Conservation (phyloP, 2,797 vertebrate genomes). For the Myotis myotis region DNA sequence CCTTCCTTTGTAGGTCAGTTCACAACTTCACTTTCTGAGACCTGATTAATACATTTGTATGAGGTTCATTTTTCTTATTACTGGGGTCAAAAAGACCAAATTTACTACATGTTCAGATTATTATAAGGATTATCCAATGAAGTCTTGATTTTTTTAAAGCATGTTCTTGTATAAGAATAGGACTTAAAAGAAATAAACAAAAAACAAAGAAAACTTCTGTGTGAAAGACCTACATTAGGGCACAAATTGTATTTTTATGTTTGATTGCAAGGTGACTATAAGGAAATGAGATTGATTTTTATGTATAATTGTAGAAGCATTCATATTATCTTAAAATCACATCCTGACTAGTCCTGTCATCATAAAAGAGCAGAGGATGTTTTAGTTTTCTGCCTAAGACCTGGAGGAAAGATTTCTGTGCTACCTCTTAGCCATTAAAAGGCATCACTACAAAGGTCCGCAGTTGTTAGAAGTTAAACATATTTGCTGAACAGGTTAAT, state of each 20-base stretch:
- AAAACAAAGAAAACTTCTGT: background rate
- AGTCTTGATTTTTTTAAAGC: background rate
- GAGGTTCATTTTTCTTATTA: background rate
- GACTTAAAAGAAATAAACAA: background rate
- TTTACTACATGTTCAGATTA: background rate
- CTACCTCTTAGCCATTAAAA: background rate
- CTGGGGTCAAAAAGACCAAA: background rate
- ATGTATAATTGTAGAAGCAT: background rate
- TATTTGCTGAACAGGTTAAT: background rate
- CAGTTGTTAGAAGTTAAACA: background rate
- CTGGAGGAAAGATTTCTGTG: background rate
- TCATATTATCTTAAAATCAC: background rate
- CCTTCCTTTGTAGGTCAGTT: background rate
- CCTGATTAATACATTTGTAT: background rate
- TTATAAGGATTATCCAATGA: background rate
- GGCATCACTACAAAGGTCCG: background rate
- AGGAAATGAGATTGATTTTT: background rate
- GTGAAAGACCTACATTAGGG: background rate
- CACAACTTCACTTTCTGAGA: background rate
- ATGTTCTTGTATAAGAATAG: background rate
- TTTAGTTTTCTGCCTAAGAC: background rate
- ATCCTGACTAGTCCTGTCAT: background rate
- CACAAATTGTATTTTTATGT: background rate
- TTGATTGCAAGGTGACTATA: background rate
- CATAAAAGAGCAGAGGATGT: background rate